Evolutionary conservation across 2,797 vertebrate species (phyloP).

Genomic region (Enteromius unitaeniatus): DNA sequence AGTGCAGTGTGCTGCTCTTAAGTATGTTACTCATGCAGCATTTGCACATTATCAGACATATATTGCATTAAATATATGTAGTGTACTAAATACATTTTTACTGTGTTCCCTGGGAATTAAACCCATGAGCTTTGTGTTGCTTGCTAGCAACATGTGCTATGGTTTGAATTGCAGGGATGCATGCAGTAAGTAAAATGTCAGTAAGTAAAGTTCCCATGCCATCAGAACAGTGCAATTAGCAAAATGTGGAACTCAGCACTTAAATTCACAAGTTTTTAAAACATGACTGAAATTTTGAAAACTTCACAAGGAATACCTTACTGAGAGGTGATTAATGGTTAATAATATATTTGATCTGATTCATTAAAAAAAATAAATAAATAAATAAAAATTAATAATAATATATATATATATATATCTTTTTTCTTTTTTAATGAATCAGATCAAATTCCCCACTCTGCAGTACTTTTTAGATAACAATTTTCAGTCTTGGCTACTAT

Average conservation of each 20-base stretch:
- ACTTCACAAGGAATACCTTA: neutral
- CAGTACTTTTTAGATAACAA: slow-evolving; percentile 2
- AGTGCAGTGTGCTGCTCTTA: neutral
- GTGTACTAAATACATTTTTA: neutral
- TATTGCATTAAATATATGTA: neutral
- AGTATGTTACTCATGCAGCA: neutral
- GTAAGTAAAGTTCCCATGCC: neutral
- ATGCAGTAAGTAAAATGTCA: neutral
- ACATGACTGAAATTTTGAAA: slow-evolving; percentile 14
- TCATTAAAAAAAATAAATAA: no score
- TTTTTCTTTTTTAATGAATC: neutral
- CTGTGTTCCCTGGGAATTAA: neutral
- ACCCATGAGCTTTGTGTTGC: neutral
- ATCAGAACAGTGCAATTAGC: slow-evolving; percentile 2
- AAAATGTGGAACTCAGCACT: slow-evolving; percentile 9
- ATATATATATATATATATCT: no score
- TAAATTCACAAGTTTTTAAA: slow-evolving; percentile 21
- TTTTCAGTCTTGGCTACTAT: slow-evolving; percentile 11
- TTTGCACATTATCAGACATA: neutral
- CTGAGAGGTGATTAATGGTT: neutral
- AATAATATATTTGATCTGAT: neutral
- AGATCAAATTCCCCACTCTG: neutral
- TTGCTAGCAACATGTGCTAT: neutral
- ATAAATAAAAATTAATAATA: no score
- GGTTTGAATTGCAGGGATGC: neutral